These are phyloP conservation scores for Xenentodon cancila DNA, from an alignment of 2,797 vertebrate genomes.

Conservation along the genomic window DNA sequence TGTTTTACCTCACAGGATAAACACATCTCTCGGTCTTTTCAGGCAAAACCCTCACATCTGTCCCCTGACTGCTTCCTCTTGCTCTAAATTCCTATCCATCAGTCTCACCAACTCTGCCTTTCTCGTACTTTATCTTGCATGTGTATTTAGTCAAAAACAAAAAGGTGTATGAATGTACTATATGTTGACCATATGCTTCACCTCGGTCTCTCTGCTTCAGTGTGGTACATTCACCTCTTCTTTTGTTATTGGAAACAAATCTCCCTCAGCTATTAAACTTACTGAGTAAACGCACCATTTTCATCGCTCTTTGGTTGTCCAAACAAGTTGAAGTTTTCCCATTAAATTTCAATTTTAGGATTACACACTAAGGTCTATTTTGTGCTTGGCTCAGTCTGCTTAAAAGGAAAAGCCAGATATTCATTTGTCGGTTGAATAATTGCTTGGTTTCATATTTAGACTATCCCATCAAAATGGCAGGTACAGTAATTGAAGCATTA, in stretches of 20 bases:
- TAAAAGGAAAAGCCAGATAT: slow-evolving; percentile 33
- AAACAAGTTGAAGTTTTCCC: slow-evolving; percentile 38
- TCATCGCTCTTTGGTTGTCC: slow-evolving; percentile 22
- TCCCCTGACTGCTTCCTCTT: background rate
- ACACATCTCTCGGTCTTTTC: slow-evolving; percentile 16
- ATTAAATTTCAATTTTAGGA: slow-evolving; percentile 31
- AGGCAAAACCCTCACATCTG: background rate
- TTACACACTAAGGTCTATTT: slow-evolving; percentile 45
- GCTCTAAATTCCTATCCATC: too few relatives aligned
- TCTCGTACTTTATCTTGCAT: background rate
- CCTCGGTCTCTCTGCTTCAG: background rate
- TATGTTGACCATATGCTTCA: background rate
- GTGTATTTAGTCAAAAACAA: background rate
- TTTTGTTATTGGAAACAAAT: slow-evolving; percentile 38
- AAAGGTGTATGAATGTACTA: background rate
- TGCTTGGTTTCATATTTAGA: slow-evolving; percentile 12
- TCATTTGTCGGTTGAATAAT: slow-evolving; percentile 55
- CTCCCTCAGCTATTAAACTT: slow-evolving; percentile 36
- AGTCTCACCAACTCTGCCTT: too few relatives aligned
- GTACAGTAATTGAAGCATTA: slow-evolving; percentile 36
- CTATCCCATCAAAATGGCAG: slow-evolving; percentile 20
- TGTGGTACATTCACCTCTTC: slow-evolving; percentile 7
- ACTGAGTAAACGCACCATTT: slow-evolving; percentile 43
- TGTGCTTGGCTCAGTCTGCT: slow-evolving; percentile 1
- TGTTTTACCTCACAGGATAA: slow-evolving; percentile 54